Percentiles rank a stretch among this genome's conserved stretches.
Conservation (phyloP, 2,797 vertebrate genomes). For the Sebastes steindachneri region DNA sequence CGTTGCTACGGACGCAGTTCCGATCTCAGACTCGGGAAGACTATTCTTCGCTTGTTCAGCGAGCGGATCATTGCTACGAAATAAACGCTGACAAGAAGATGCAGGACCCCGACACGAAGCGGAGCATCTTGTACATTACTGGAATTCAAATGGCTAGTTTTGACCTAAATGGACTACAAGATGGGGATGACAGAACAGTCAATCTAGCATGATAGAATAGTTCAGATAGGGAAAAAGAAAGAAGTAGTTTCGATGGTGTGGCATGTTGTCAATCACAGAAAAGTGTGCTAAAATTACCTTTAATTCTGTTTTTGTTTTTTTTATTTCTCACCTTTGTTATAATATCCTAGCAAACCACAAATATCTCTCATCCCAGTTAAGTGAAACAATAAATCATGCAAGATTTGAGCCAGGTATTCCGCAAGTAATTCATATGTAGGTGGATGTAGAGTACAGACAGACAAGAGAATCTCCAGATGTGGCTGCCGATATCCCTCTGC, state of each 20-base stretch:
- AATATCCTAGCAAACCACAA: background rate
- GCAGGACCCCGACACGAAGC: too few relatives aligned
- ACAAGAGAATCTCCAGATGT: constrained; percentile 35
- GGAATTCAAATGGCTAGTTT: background rate
- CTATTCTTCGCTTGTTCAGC: background rate
- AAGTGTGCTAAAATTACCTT: background rate
- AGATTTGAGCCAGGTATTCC: background rate
- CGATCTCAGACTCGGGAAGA: background rate
- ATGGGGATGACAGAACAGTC: background rate
- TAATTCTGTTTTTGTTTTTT: accelerated
- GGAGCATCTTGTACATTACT: background rate
- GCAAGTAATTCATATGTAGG: background rate
- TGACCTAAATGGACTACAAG: background rate
- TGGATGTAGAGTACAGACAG: background rate
- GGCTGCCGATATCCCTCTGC: background rate
- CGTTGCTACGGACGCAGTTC: background rate
- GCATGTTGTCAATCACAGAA: background rate
- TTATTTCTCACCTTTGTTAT: background rate
- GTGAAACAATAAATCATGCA: background rate
- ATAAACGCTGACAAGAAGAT: too few relatives aligned
- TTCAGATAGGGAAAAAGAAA: background rate
- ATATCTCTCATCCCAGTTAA: background rate
- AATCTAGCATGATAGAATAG: background rate
- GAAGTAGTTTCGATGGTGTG: background rate
- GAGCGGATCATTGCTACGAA: too few relatives aligned